Base-by-base conservation (phyloP, 2,888 invertebrate genomes). In the Drosophila paracracens region DNA sequence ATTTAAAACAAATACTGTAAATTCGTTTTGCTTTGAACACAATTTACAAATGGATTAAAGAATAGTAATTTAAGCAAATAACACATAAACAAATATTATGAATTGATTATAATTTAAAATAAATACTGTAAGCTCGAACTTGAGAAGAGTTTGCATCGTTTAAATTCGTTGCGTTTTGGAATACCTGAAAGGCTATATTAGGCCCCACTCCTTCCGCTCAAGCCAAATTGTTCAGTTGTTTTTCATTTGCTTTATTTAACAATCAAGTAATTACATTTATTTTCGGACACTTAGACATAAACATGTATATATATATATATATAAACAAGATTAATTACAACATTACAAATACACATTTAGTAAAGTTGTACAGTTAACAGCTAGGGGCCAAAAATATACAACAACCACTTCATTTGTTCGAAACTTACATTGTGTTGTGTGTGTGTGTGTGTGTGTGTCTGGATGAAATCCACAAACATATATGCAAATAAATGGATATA, bases 311-410 rank as follows among this genome's bases (percentile, higher is more conserved):
- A 76, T 57, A 83, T 70, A 76, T 21, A 21, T 21, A 21, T 70
- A 76, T 57, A 83, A 70, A 81, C 66, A 72, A 69, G 66, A 67
- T 51, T 67, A 80, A 77, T 83, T 83, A 85, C 83, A 84, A 83
- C 82, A 84, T 68, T 74, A 75, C 71, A 80, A 72, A 69, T 83
- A 79, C 66, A 82, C 75, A 78, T 75, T 62, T 70, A 75, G 68
- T 67, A 61, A 71, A 60, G 51, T 66, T 66, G 62, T 70, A 75
- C 58, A 54, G 21, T 51, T 70, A 75, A 66, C 73, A 69, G 68
- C 80, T 70, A 74, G 61, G 76, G 56, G 72, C 76, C 69, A 67
- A 79, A 72, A 59, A 78, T 78, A 74, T 35, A 33, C 13, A 25
- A 5, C 25, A 27, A 59, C 27, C 25, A 31, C 6, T 5, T 16